These are phyloP conservation scores for Pseudachorutes palmiensis DNA, from an alignment of 1,140 invertebrate genomes.

Conservation along the genomic window DNA sequence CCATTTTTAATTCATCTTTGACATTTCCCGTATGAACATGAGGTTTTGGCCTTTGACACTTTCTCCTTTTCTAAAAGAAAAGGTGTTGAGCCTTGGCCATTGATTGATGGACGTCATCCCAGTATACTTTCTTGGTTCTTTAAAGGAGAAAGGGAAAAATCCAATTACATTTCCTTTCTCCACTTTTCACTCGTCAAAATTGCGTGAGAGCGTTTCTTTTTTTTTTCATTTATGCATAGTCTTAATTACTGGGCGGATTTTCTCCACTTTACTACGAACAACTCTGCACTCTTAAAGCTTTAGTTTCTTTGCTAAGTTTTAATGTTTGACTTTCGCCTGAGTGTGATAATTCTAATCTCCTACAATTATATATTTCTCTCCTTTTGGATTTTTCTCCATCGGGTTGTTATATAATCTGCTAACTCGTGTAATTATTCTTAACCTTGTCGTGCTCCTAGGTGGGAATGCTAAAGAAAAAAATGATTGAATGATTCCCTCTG, in stretches of 20 bases:
- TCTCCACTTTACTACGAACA: background rate
- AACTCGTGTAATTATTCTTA: too few species aligned
- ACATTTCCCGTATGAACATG: too few species aligned
- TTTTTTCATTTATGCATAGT: background rate
- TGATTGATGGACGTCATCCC: too few species aligned
- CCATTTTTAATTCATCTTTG: too few species aligned
- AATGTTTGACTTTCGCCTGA: background rate
- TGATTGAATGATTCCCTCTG: background rate
- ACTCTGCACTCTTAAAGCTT: background rate
- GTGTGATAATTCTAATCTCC: conserved; percentile 9
- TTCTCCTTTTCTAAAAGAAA: too few species aligned
- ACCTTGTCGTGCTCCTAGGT: background rate
- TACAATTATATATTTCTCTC: conserved; percentile 8
- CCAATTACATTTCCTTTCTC: too few species aligned
- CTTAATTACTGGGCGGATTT: conserved; percentile 12
- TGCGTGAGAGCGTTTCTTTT: background rate
- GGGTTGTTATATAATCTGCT: too few species aligned
- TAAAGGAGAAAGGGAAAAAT: too few species aligned
- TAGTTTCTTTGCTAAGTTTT: background rate
- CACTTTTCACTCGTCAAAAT: too few species aligned
- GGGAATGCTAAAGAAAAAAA: background rate
- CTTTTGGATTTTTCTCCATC: conserved; percentile 10
- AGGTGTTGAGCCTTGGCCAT: too few species aligned
- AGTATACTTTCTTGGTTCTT: too few species aligned
- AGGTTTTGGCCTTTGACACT: too few species aligned